Conservation (phyloP, 2,888 invertebrate species). For the Drosophila anomalata region DNA sequence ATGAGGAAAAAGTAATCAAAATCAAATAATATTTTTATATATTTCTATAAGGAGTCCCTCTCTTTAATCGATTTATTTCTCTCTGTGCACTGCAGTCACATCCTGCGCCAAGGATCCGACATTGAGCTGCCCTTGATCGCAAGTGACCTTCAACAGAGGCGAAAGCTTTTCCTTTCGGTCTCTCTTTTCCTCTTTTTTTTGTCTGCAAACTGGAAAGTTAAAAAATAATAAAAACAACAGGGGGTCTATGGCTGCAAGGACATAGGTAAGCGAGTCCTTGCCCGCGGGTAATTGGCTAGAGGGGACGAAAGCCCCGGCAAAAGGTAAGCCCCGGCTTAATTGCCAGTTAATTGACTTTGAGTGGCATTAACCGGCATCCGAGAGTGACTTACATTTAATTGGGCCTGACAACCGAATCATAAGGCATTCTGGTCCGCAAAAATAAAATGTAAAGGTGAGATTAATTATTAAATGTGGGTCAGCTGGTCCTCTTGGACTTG, state of each 20-base stretch:
- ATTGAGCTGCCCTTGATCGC: slow-evolving; percentile 76
- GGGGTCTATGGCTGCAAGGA: slow-evolving; percentile 10
- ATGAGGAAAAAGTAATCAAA: neutral
- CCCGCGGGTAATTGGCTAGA: slow-evolving; percentile 16
- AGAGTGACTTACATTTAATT: slow-evolving; percentile 45
- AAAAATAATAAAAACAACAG: neutral
- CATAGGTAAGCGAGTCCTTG: slow-evolving; percentile 31
- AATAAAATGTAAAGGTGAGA: slow-evolving; percentile 1
- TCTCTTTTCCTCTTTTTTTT: neutral
- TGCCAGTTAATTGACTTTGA: slow-evolving; percentile 52
- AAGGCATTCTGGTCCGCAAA: slow-evolving; percentile 17
- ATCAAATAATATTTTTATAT: too few relatives aligned
- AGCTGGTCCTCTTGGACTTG: slow-evolving; percentile 22
- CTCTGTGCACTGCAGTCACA: slow-evolving; percentile 12
- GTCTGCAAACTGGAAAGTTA: slow-evolving; percentile 15
- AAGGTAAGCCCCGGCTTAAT: slow-evolving; percentile 32
- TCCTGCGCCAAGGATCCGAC: slow-evolving; percentile 50
- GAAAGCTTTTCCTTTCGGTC: slow-evolving; percentile 28
- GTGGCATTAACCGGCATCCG: slow-evolving; percentile 35
- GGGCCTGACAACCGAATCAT: slow-evolving; percentile 20
- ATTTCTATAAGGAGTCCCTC: too few relatives aligned
- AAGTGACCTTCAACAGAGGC: slow-evolving; percentile 54
- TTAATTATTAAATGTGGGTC: slow-evolving; percentile 33
- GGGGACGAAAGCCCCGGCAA: neutral
- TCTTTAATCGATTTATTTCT: neutral